phyloP scores from a whole-genome alignment of 2,888 invertebrate species.

The Perdita meconis region DNA sequence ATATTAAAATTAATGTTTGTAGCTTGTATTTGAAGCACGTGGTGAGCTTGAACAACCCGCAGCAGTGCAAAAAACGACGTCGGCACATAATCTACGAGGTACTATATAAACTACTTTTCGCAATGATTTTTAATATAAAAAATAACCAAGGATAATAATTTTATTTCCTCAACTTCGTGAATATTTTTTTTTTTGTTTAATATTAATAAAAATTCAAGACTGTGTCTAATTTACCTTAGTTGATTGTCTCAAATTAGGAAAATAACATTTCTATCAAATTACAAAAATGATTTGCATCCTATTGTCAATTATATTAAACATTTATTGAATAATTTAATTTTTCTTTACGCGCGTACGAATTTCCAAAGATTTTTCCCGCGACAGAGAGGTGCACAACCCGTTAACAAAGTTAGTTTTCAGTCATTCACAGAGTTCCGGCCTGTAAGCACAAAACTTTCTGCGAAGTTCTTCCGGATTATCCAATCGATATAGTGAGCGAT shows the following conservation, averaged over 20 bases:
- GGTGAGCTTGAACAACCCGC: neutral
- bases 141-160: too few relatives aligned
- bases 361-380: neutral
- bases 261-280: neutral
- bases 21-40: constrained; percentile 13
- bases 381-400: neutral
- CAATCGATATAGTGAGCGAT: constrained; percentile 23
- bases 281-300: neutral
- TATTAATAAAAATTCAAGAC: too few relatives aligned
- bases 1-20: neutral
- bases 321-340: too few relatives aligned
- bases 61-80: neutral
- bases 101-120: neutral
- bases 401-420: neutral
- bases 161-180: too few relatives aligned
- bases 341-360: too few relatives aligned
- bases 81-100: neutral
- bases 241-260: too few relatives aligned
- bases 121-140: too few relatives aligned
- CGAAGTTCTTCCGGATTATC: constrained; percentile 42
- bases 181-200: too few relatives aligned
- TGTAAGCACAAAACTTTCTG: constrained; percentile 45
- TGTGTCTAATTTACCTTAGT: too few relatives aligned
- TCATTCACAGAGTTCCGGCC: neutral
- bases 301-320: neutral